phyloP scores from a whole-genome alignment of 2,888 invertebrate genomes.

The Drosophila meridiana region DNA sequence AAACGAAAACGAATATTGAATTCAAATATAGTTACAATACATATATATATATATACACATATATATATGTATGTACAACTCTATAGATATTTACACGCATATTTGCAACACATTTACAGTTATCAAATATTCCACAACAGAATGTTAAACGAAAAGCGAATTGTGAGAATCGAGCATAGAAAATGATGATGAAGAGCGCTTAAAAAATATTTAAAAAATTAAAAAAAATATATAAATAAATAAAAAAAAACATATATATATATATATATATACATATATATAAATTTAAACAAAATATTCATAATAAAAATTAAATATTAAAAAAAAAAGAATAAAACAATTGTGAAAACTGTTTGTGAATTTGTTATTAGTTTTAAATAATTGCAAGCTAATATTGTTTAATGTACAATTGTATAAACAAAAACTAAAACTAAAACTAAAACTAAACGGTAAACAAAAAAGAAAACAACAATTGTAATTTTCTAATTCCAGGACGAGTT shows the following conservation, averaged over 20 bases:
- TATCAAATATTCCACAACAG: constrained; percentile 27
- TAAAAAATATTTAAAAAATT: not conserved
- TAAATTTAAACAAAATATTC: not conserved
- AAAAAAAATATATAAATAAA: not conserved
- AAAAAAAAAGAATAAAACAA: not conserved
- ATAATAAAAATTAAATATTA: not conserved
- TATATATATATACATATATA: not conserved
- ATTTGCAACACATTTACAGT: constrained; percentile 51
- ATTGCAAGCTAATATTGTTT: constrained; percentile 38
- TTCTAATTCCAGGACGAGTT: constrained; percentile 13
- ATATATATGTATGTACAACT: constrained; percentile 3
- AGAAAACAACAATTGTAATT: not conserved
- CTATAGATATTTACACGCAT: constrained; percentile 23
- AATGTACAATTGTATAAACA: constrained; percentile 38
- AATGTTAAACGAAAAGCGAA: constrained; percentile 68
- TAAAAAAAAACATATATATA: not conserved
- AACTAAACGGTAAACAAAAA: not conserved
- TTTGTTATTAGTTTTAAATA: constrained; percentile 49
- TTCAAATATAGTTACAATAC: constrained; percentile 48
- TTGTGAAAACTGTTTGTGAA: constrained; percentile 38
- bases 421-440: constrained; percentile 2
- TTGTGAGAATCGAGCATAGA: constrained; percentile 71
- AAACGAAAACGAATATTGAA: constrained; percentile 59
- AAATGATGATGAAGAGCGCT: constrained; percentile 33
- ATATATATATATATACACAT: constrained; percentile 15